A percentile compares a stretch with the other conserved stretches of the same genome.
phyloP scores from a whole-genome alignment of 2,113 vertebrate species.

The Brienomyrus longianalis region DNA sequence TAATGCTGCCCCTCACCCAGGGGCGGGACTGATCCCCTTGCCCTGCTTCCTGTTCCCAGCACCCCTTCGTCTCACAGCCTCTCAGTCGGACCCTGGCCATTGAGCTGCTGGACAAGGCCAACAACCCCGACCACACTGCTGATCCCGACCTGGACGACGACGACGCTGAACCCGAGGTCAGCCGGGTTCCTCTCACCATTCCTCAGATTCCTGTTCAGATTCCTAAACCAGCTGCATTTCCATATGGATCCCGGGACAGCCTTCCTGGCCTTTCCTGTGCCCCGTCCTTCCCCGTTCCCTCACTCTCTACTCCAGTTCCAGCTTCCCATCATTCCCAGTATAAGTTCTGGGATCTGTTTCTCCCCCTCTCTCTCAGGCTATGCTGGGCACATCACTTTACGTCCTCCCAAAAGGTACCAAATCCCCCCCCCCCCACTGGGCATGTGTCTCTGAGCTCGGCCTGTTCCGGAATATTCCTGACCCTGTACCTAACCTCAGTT shows the following conservation, averaged over 20 bases:
- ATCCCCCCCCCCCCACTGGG: constrained; percentile 13
- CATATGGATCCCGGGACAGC: not conserved
- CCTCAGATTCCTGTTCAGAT: not conserved
- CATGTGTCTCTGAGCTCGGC: constrained; percentile 28
- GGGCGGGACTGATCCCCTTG: not conserved
- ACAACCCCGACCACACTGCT: constrained; percentile 89
- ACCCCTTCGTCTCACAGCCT: constrained; percentile 91
- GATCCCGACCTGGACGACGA: constrained; percentile 92
- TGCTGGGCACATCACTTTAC: constrained; percentile 58
- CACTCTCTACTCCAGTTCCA: constrained; percentile 15
- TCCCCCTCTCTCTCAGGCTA: constrained; percentile 61
- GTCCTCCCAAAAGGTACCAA: constrained; percentile 62
- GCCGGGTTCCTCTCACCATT: not conserved
- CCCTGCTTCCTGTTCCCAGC: constrained; percentile 55
- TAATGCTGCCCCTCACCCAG: not conserved
- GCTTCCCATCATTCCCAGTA: constrained; percentile 48
- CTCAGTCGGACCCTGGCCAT: constrained; percentile 89
- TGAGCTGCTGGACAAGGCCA: constrained; percentile 92
- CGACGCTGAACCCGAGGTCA: constrained; percentile 83
- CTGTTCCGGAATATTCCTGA: not conserved
- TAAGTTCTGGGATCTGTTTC: constrained; percentile 67
- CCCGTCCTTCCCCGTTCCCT: not conserved
- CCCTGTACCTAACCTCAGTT: not conserved
- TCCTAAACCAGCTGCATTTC: not conserved
- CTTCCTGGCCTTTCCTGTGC: not conserved